Conservation (phyloP, 2,797 vertebrate genomes). For the Rousettus madagascariensis region DNA sequence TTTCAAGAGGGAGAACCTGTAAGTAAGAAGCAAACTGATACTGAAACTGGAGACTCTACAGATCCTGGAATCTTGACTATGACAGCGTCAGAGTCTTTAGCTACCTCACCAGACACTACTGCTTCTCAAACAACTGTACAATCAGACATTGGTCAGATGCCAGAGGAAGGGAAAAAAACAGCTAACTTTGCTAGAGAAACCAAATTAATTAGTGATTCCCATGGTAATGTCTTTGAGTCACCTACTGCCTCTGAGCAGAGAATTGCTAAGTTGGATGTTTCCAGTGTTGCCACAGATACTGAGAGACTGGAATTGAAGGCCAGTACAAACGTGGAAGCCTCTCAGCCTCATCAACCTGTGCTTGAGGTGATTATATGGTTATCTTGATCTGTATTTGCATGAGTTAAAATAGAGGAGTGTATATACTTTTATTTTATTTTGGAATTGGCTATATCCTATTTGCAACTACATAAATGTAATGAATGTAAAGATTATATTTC, state of each 20-base stretch:
- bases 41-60: conserved; percentile 51
- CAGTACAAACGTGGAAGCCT: conserved; percentile 71
- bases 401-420: background rate
- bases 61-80: background rate
- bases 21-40: conserved; percentile 24
- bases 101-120: conserved; percentile 33
- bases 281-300: conserved; percentile 96
- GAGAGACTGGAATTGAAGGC: conserved; percentile 93
- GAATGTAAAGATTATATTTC: background rate
- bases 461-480: background rate
- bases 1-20: conserved; percentile 53
- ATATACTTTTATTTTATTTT: conserved; percentile 20
- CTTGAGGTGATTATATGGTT: conserved; percentile 84
- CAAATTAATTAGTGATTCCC: conserved; percentile 32
- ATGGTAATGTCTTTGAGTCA: conserved; percentile 51
- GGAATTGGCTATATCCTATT: background rate
- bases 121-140: conserved; percentile 54
- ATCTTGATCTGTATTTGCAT: background rate
- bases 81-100: conserved; percentile 29
- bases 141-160: conserved; percentile 49
- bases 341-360: conserved; percentile 62
- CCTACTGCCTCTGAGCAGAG: conserved; percentile 89
- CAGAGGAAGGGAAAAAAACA: conserved; percentile 51
- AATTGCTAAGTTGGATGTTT: conserved; percentile 95
- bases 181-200: conserved; percentile 27